Conservation (phyloP, 2,888 invertebrate species). For the Ferrisia virgata region DNA sequence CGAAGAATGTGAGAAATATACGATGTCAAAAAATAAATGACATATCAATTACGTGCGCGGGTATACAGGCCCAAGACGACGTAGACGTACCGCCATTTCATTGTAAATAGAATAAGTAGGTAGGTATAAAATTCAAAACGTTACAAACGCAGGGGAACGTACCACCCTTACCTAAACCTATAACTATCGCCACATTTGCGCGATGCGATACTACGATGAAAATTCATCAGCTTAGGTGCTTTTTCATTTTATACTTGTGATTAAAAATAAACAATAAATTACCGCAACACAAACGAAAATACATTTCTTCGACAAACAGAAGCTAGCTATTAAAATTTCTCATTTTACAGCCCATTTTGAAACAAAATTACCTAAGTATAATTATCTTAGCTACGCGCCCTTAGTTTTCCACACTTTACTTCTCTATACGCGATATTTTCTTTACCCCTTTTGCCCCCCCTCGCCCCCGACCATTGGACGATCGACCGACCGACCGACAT, state of each 20-base stretch:
- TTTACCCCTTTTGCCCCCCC: not conserved
- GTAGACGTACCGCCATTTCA: not conserved
- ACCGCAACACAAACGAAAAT: not conserved
- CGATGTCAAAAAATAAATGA: not conserved
- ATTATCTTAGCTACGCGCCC: not conserved
- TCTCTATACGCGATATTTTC: not conserved
- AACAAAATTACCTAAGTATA: not conserved
- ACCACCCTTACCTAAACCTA: too few relatives aligned
- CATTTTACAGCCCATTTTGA: not conserved
- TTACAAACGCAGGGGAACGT: not conserved
- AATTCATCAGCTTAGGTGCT: not conserved
- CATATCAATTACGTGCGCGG: not conserved
- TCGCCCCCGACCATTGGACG: too few relatives aligned
- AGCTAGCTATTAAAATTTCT: not conserved
- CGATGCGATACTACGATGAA: too few relatives aligned
- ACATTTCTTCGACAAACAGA: not conserved
- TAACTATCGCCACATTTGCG: too few relatives aligned
- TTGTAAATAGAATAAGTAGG: not conserved
- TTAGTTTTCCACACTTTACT: too few relatives aligned
- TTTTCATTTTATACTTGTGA: not conserved
- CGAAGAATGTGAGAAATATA: not conserved
- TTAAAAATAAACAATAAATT: not conserved
- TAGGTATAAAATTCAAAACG: not conserved
- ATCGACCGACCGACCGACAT: too few relatives aligned
- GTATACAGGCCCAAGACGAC: not conserved